Evolutionary conservation across 2,888 invertebrate genomes (phyloP), one percentile per base, ranked within the genome.

Genomic region (Limnephilus rhombicus): DNA sequence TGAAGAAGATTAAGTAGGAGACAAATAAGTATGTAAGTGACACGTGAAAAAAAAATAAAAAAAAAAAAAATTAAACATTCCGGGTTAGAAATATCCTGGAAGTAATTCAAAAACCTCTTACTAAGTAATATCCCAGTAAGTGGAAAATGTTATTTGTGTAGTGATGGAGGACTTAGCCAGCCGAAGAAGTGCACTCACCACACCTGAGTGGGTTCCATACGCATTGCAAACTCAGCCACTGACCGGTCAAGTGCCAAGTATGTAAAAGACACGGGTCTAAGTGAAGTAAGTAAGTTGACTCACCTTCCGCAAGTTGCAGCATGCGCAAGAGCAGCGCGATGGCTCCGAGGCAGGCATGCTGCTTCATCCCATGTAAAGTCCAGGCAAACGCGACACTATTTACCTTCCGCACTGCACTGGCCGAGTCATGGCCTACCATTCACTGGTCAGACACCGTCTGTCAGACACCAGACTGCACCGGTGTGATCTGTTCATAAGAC

Each of bases 321-420:
- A 92, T 82, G 92, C 93, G 93, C 93, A 92, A 49, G 88, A 93
- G 92, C 80, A 93, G 93, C 93, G 93, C 93, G 85, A 92, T 89
- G 90, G 93, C 93, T 85, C 93, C 90, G 89, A 90, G 90, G 88
- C 92, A 92, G 91, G 83, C 93, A 93, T 93, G 92, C 92, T 92
- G 92, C 93, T 91, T 93, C 93, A 93, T 93, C 87, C 93, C 93
- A 93, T 93, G 93, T 87, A 90, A 83, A 90, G 90, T 92, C 90
- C 92, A 85, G 53, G 34, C 41, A 49, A 86, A 86, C 49, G n/a
- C 88, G 53, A 24, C 80, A 5, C 88, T 34, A 53, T 88, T 88
- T 88, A 88, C 68, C 88, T 88, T 34, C 18, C 88, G 37, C 68
- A 31, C 68, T 31, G 68, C 88, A 34, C 88, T 68, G 68, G 29